Evolutionary conservation across 2,797 vertebrate genomes (phyloP).

Genomic region (Rallus crepitans): DNA sequence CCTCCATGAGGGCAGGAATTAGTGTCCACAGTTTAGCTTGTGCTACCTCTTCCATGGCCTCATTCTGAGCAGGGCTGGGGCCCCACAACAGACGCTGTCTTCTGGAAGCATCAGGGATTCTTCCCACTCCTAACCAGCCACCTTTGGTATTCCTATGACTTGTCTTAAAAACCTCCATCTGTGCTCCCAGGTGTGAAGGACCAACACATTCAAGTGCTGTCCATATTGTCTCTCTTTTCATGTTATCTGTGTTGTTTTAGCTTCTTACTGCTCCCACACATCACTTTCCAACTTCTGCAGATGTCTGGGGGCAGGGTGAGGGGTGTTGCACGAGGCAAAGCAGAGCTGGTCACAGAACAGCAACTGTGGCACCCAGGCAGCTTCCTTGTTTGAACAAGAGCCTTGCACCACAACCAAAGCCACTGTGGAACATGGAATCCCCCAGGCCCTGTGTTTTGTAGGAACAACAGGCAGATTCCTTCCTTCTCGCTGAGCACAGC

Average conservation of each 20-base stretch:
- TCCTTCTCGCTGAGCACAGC: background rate
- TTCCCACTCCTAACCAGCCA: background rate
- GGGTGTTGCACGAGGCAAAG: rapidly evolving
- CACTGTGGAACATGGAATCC: background rate
- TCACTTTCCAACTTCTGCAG: background rate
- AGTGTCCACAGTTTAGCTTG: background rate
- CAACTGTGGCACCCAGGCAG: background rate
- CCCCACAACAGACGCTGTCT: background rate
- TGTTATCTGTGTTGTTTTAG: background rate
- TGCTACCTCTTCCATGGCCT: background rate
- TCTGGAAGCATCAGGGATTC: background rate
- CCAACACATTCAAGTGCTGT: background rate
- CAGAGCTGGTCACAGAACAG: background rate
- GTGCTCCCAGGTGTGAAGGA: background rate
- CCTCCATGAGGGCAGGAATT: background rate
- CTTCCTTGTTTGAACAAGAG: background rate
- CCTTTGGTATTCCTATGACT: background rate
- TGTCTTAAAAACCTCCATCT: background rate
- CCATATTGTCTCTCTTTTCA: background rate
- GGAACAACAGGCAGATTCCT: background rate
- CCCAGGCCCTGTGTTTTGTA: background rate
- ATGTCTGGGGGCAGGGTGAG: background rate
- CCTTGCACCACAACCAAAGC: background rate
- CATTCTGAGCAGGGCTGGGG: background rate
- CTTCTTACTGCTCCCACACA: background rate